Base-by-base conservation (phyloP, 1,140 invertebrate genomes). In the Drosophila lowei region DNA sequence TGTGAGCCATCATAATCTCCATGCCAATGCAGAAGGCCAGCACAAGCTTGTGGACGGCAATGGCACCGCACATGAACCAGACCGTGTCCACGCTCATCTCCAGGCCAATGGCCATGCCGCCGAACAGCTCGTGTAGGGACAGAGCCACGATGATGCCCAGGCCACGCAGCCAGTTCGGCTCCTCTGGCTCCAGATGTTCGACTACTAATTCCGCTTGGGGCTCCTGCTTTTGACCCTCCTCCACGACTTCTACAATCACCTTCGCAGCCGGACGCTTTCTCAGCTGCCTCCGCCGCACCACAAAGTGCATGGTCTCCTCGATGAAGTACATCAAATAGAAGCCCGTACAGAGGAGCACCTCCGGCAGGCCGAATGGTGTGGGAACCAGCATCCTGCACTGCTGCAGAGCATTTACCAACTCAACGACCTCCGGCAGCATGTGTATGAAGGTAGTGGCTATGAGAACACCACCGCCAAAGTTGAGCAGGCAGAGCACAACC, bases 401-500 rank as follows among this genome's bases (percentile, higher is more conserved):
- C 79, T 94, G 92, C 18, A 96, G 86, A 13, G 92, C 79, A 47
- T 93, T 90, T 18, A 96, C 92, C 21, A 93, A 93, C 79, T 95
- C 95, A 42, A 94, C 92, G 0, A 98, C 95, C 92, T 98, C 97
- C 1, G 97, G 97, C 28, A 98, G 92, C 58, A 99, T 92, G 92
- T 99, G 97, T 48, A 98, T 92, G 79, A 98, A 97, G 3, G 96
- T 97, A 2, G 97, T 98, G 54, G 95, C 95, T 60, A 99, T 93
- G 2, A 99, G 93, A 1, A 98, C 97, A 1, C 98, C 98, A 6
- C 97, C 98, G 5, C 97, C 97, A 76, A 98, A 97, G 61, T 96
- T 96, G 8, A 97, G 92, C 5, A 98, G 90, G 21, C 94, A 79
- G 52, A 93, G 77, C 0, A 94, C 93, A 3, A 92, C 74, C 52